Evolutionary conservation across 2,113 vertebrate genomes (phyloP).

Genomic region (Nematolebias whitei): DNA sequence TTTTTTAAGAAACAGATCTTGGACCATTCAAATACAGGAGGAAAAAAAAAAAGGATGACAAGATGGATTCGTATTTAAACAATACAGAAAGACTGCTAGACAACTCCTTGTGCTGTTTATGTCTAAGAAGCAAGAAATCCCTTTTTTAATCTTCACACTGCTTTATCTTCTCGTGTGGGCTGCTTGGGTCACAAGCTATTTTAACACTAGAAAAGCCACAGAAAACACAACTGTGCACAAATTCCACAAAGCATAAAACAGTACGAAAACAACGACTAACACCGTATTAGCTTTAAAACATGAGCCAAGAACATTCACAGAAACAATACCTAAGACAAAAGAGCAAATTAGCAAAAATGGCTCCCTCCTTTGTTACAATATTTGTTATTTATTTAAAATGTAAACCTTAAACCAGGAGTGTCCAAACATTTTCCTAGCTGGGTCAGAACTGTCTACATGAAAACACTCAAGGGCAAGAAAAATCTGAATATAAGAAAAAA

Average conservation of each 20-base stretch:
- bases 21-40: constrained; percentile 21
- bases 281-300: constrained; percentile 15
- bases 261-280: constrained; percentile 10
- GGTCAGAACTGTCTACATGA: no score
- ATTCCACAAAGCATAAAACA: constrained; percentile 2
- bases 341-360: neutral
- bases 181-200: constrained; percentile 42
- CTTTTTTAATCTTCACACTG: constrained; percentile 10
- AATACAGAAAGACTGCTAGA: constrained; percentile 30
- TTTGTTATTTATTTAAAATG: neutral
- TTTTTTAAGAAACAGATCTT: constrained; percentile 16
- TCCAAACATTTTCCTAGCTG: no score
- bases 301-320: constrained; percentile 14
- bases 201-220: constrained; percentile 43
- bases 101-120: constrained; percentile 39
- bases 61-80: constrained; percentile 36
- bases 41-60: constrained; percentile 22
- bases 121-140: constrained; percentile 30
- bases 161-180: constrained; percentile 32
- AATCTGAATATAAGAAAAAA: no score
- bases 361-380: neutral
- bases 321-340: neutral
- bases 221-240: constrained; percentile 29
- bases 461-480: no score
- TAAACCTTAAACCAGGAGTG: no score